Base-by-base conservation (phyloP, 2,113 vertebrate species). In the Strigops habroptila region DNA sequence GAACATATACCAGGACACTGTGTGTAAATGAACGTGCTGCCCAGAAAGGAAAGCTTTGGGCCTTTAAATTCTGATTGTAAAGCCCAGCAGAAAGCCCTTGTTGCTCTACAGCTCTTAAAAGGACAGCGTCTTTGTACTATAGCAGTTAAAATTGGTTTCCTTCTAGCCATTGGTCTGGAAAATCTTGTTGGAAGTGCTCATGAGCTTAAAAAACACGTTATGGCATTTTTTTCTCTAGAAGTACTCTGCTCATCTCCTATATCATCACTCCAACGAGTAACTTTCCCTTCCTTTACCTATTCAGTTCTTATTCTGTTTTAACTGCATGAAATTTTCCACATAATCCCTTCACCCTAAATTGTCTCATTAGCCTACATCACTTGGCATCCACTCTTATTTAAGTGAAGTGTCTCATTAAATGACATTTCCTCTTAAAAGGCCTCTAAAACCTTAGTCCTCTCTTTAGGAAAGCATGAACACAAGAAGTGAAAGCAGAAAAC, bases 361-460 rank as follows among this genome's bases (percentile, higher is more conserved):
- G 49, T 63, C 86, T 96, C 69, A 93, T 92, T 93, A 96, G 53
- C 9, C 49, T 68, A 82, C 49, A 83, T 43, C 63, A 86, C 65
- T 86, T 86, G 73, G 48, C 73, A 87, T 69, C 23, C n/a, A 69
- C 68, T 79, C 52, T 83, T 82, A 85, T 25, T 93, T 73, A 88
- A 82, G 25, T 84, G 25, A 93, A 88, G 57, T 65, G 49, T 52
- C 86, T 94, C n/a, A 68, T 76, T 88, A 92, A 94, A 91, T 43
- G 62, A 65, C 37, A 79, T 51, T 84, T 90, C 46, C 70, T 91
- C 65, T 57, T 88, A 76, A 82, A 91, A 79, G 28, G 35, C 11
- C 24, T 88, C 81, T 88, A 39, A 89, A 82, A 79, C 31, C 28
- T 23, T 51, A 76, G 52, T 76, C 5, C 1, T 73, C 39, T 63